These are phyloP conservation scores for Drosophila varians DNA, from an alignment of 1,140 invertebrate species.

Conservation along the genomic window DNA sequence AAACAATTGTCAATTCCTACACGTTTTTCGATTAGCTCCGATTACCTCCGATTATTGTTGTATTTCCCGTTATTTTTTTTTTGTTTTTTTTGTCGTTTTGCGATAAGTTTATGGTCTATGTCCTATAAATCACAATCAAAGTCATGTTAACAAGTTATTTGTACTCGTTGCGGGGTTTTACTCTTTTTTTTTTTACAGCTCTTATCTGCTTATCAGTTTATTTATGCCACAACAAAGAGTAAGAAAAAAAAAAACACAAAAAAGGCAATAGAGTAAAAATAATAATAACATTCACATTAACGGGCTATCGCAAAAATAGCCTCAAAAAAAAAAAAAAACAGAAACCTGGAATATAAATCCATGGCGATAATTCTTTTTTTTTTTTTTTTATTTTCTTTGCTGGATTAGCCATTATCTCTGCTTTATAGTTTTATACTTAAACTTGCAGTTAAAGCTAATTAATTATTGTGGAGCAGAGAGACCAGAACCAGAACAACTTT, in stretches of 20 bases:
- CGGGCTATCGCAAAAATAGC: slow-evolving; percentile 36
- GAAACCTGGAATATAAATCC: slow-evolving; percentile 1
- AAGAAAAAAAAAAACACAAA: slow-evolving; percentile 9
- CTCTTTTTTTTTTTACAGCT: slow-evolving; percentile 37
- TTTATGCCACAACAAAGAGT: no score
- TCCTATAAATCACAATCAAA: slow-evolving; percentile 59
- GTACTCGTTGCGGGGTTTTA: slow-evolving; percentile 22
- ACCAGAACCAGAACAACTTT: slow-evolving; percentile 9
- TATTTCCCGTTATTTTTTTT: not conserved
- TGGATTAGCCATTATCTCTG: slow-evolving; percentile 40
- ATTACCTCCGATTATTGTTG: not conserved
- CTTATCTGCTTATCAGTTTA: slow-evolving; percentile 53
- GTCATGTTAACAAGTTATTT: slow-evolving; percentile 59
- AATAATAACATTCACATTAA: slow-evolving; percentile 42
- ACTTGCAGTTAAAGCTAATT: no score
- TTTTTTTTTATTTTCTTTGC: no score
- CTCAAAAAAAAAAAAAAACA: not conserved
- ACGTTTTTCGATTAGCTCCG: slow-evolving; percentile 17
- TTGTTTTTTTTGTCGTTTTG: slow-evolving; percentile 11
- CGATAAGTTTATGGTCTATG: slow-evolving; percentile 51
- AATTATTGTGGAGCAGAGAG: slow-evolving; percentile 21
- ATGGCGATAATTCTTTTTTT: slow-evolving; percentile 38
- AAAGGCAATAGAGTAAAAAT: slow-evolving; percentile 18
- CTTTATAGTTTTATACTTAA: slow-evolving; percentile 28
- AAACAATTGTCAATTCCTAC: slow-evolving; percentile 4